Base-by-base conservation (phyloP, 2,113 vertebrate species). In the Poicephalus gulielmi region DNA sequence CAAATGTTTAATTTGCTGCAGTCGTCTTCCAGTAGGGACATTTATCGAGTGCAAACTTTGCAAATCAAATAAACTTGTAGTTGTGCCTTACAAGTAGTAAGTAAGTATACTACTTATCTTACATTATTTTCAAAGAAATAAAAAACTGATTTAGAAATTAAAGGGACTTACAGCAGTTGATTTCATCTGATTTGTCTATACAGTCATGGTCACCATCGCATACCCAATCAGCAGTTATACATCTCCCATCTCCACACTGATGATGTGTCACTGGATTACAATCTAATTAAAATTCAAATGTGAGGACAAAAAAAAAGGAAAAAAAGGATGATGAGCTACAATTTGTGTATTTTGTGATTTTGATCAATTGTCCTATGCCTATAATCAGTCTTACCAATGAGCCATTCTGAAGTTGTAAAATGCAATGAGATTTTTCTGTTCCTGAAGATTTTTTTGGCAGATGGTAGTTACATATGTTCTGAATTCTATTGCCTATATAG, bases 131-230 rank as follows among this genome's bases (percentile, higher is more conserved):
- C 24, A 62, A 76, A 66, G 27, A 59, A 62, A 73, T 6, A 37
- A 86, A 94, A 41, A 41, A 41, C 7, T 18, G 70, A 84, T 84
- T 79, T 9, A 46, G 46, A 79, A n/a, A 81, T 70, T 12, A 74
- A 90, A 67, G 19, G 62, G 53, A 98, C 99, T 99, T 98, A 99
- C 99, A 99, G 98, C 99, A 99, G 95, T 99, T 99, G 88, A 97
- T 96, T 96, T 99, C 99, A 19, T 99, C 99, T 27, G 98, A 99
- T 88, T 99, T 99, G 96, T 99, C 99, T 86, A 96, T 83, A 82
- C 99, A 99, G 97, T 99, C 99, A 11, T 99, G 98, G 97, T 99
- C 99, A 35, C 99, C 99, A 17, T 99, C 99, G 90, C 99, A 99
- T 59, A 99, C 97, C 99, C 99, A 99, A 35, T 98, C 98, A 57